These are phyloP conservation scores for Cyaniris semiargus DNA, from an alignment of 2,888 invertebrate genomes.

Conservation along the genomic window DNA sequence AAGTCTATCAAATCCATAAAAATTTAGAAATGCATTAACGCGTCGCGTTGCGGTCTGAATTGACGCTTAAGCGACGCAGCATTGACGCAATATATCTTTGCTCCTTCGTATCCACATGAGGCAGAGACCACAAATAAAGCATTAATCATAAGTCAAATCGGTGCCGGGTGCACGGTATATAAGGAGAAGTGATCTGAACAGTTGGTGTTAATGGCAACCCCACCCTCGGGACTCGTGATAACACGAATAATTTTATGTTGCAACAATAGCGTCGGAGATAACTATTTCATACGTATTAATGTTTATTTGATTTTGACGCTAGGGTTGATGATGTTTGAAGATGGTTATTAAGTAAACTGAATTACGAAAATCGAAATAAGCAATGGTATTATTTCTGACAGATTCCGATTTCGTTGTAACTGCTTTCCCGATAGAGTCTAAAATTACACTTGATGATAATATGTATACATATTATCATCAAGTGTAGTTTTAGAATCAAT, in stretches of 20 bases:
- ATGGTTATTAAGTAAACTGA: no score
- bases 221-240: slow-evolving; percentile 75
- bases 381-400: no score
- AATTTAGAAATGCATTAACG: no score
- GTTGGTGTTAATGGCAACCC: slow-evolving; percentile 75
- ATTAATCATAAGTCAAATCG: slow-evolving; percentile 50
- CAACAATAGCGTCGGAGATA: slow-evolving; percentile 58
- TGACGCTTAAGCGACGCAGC: neutral
- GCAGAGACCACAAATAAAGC: slow-evolving; percentile 44
- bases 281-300: slow-evolving; percentile 31
- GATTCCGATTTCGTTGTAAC: no score
- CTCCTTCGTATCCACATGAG: neutral
- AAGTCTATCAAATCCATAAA: no score
- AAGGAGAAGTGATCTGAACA: slow-evolving; percentile 62
- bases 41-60: no score
- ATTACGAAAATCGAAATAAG: no score
- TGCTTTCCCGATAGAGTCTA: no score
- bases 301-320: slow-evolving; percentile 12
- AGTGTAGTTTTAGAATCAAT: no score
- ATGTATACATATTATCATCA: no score
- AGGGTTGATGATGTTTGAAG: slow-evolving; percentile 32
- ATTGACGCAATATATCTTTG: neutral
- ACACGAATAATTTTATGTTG: slow-evolving; percentile 72
- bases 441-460: no score
- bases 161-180: slow-evolving; percentile 51